phyloP scores from a whole-genome alignment of 2,888 invertebrate genomes.

The Orthonevra nobilis region DNA sequence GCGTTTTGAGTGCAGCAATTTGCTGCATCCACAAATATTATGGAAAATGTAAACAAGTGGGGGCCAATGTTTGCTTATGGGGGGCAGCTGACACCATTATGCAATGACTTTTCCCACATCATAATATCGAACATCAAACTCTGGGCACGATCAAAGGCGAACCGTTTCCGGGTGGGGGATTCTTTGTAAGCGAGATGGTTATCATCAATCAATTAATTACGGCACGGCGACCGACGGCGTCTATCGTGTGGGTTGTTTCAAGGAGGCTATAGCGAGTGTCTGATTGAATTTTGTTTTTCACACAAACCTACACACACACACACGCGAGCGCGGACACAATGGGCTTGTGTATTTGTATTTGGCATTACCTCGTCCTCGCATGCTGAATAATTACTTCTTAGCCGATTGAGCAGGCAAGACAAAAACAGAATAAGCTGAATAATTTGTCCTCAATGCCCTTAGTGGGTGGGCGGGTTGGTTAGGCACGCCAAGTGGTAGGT shows the following conservation, averaged over 20 bases:
- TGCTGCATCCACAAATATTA: conserved; percentile 44
- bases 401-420: conserved; percentile 56
- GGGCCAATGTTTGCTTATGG: neutral
- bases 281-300: conserved; percentile 62
- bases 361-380: conserved; percentile 19
- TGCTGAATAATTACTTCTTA: conserved; percentile 62
- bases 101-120: conserved; percentile 15
- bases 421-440: conserved; percentile 66
- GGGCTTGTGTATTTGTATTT: conserved; percentile 47
- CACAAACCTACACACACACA: neutral
- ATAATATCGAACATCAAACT: conserved; percentile 28
- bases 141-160: conserved; percentile 55
- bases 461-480: conserved; percentile 8
- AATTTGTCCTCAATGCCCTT: conserved; percentile 65
- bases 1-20: conserved; percentile 43
- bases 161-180: neutral
- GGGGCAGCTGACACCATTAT: conserved; percentile 2
- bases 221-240: conserved; percentile 9
- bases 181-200: conserved; percentile 52
- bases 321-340: conserved; percentile 3
- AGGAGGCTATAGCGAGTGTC: conserved; percentile 1
- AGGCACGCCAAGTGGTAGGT: conserved; percentile 3
- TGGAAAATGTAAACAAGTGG: conserved; percentile 33
- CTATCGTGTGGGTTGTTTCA: conserved; percentile 5
- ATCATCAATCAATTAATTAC: conserved; percentile 61